phyloP scores from a whole-genome alignment of 1,140 invertebrate genomes.

The Drosophila sechellia region DNA sequence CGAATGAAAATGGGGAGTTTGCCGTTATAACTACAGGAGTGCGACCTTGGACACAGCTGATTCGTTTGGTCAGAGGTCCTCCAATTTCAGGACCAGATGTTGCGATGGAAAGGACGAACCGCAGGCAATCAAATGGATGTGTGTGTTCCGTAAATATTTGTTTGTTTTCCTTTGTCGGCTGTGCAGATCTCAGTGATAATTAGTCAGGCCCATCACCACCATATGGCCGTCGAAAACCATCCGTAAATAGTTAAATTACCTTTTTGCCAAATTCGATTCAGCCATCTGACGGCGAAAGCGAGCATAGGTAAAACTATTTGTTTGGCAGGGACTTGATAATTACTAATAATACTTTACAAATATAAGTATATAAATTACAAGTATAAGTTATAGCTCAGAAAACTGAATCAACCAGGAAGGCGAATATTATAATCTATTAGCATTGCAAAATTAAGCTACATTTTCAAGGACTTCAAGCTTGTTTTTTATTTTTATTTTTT shows the following conservation, averaged over 20 bases:
- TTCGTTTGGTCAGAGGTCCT: neutral
- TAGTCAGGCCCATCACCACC: constrained; percentile 24
- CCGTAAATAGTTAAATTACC: neutral
- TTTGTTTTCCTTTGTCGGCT: constrained; percentile 29
- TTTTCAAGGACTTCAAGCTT: neutral
- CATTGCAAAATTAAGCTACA: too few relatives aligned
- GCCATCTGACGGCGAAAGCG: neutral
- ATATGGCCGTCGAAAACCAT: constrained; percentile 8
- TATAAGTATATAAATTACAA: too few relatives aligned
- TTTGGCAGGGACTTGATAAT: too few relatives aligned
- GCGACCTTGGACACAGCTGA: constrained; percentile 18
- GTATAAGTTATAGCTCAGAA: too few relatives aligned
- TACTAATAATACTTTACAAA: too few relatives aligned
- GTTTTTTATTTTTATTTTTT: neutral
- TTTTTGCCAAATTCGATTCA: neutral
- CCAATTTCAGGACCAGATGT: constrained; percentile 11
- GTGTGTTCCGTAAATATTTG: constrained; percentile 32
- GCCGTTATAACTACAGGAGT: neutral
- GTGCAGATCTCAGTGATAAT: constrained; percentile 21
- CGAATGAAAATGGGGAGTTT: neutral
- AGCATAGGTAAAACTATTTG: too few relatives aligned
- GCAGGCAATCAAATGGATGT: constrained; percentile 18
- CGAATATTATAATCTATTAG: neutral
- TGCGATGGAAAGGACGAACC: neutral
- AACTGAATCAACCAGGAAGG: too few relatives aligned